These are phyloP conservation scores for Alloscopus bannaensis DNA, from an alignment of 2,888 invertebrate genomes.

Conservation along the genomic window DNA sequence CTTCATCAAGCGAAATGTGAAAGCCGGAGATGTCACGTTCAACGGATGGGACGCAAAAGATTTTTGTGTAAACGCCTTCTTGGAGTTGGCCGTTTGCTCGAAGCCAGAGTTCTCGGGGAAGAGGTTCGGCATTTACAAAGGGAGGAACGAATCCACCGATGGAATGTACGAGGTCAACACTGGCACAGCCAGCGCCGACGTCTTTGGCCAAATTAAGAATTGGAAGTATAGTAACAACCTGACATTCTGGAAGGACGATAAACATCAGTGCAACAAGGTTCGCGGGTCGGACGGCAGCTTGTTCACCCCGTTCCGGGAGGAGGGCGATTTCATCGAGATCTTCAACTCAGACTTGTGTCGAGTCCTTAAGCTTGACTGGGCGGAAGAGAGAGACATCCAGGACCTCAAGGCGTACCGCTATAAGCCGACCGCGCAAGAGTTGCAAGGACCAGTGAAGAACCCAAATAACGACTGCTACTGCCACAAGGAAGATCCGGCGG, in stretches of 20 bases:
- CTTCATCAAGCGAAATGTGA: conserved; percentile 22
- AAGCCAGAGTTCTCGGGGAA: conserved; percentile 8
- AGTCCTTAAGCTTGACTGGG: conserved; percentile 2
- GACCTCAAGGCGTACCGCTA: conserved; percentile 43
- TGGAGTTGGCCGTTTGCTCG: not conserved
- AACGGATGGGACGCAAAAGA: conserved; percentile 15
- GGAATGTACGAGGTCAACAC: conserved; percentile 63
- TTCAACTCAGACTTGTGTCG: conserved; percentile 53
- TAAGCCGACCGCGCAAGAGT: conserved; percentile 6
- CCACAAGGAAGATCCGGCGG: not conserved
- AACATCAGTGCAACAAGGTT: conserved; percentile 32
- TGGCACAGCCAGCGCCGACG: conserved; percentile 32
- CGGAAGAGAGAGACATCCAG: conserved; percentile 22
- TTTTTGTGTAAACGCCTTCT: not conserved
- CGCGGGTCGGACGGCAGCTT: conserved; percentile 40
- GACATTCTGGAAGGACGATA: not conserved
- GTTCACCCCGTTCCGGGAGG: conserved; percentile 41
- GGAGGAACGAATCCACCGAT: conserved; percentile 63
- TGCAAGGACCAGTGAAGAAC: conserved; percentile 26
- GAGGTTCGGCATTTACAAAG: conserved; percentile 48
- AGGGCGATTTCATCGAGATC: conserved; percentile 20
- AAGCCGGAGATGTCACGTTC: conserved; percentile 43
- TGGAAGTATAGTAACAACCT: conserved; percentile 48
- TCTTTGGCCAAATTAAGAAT: conserved; percentile 60
- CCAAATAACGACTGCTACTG: conserved; percentile 43